Percentiles rank a stretch among this genome's conserved stretches.
These are phyloP conservation scores for Tadarida brasiliensis DNA, from an alignment of 2,797 vertebrate genomes.

Conservation along the genomic window DNA sequence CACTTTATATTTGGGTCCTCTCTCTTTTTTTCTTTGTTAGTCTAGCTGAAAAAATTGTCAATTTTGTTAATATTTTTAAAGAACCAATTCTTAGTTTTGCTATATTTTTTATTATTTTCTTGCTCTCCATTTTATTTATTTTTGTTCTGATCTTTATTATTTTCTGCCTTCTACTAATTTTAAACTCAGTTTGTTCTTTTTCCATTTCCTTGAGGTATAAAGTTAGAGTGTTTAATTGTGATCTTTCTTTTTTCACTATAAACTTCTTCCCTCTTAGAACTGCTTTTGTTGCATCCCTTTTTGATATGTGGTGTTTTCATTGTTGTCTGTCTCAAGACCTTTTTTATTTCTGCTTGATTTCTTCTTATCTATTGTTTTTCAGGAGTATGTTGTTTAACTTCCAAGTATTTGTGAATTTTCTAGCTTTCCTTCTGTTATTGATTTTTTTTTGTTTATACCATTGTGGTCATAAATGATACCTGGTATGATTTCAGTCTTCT, in stretches of 20 bases:
- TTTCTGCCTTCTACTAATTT: neutral
- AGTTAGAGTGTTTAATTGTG: neutral
- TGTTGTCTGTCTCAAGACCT: neutral
- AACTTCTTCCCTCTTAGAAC: neutral
- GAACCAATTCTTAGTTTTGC: neutral
- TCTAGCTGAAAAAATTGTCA: neutral
- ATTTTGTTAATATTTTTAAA: constrained; percentile 3
- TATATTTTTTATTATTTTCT: neutral
- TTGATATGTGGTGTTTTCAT: neutral
- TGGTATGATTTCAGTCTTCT: neutral
- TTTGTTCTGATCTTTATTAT: neutral
- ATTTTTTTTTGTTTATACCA: neutral
- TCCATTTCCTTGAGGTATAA: neutral
- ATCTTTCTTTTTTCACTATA: neutral
- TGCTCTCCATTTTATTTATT: neutral
- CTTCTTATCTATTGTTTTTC: neutral
- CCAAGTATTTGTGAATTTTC: neutral
- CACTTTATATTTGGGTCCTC: neutral
- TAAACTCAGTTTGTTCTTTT: constrained; percentile 18
- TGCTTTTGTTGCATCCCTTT: neutral
- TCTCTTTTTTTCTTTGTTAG: neutral
- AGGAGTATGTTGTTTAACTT: neutral
- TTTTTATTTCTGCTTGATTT: constrained; percentile 20
- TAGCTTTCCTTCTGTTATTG: neutral
- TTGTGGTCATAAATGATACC: neutral